A percentile compares a stretch with the other conserved stretches of the same genome.
phyloP scores from a whole-genome alignment of 2,888 invertebrate genomes.

The Nomada fabriciana region DNA sequence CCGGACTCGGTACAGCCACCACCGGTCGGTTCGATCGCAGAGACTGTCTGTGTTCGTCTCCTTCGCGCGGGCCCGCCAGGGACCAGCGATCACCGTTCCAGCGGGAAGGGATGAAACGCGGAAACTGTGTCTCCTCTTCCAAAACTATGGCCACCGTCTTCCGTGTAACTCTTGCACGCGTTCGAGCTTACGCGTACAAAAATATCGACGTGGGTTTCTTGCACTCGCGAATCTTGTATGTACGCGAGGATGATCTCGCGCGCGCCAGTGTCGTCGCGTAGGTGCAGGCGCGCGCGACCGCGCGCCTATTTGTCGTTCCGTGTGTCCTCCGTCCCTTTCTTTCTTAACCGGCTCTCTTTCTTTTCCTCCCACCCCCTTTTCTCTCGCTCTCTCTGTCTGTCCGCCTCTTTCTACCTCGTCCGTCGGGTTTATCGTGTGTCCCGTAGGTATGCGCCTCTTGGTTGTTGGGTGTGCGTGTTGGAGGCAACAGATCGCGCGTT shows the following conservation, averaged over 20 bases:
- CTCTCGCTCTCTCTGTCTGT: slow-evolving; percentile 11
- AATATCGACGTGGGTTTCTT: slow-evolving; percentile 1
- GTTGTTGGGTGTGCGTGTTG: slow-evolving; percentile 53
- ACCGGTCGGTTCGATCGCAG: slow-evolving; percentile 37
- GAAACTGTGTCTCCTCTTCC: slow-evolving; percentile 2
- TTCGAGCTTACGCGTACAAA: not conserved
- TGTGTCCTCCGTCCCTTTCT: slow-evolving; percentile 52
- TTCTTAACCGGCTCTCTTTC: slow-evolving; percentile 37
- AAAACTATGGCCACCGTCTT: not conserved
- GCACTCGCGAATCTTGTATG: slow-evolving; percentile 34
- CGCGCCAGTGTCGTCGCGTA: slow-evolving; percentile 43
- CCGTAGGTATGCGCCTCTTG: slow-evolving; percentile 36
- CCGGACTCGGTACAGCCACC: slow-evolving; percentile 22
- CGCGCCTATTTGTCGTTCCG: slow-evolving; percentile 64
- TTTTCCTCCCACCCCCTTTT: slow-evolving; percentile 21
- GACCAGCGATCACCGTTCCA: slow-evolving; percentile 25
- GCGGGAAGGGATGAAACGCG: slow-evolving; percentile 24
- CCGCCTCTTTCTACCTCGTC: slow-evolving; percentile 26
- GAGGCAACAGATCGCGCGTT: slow-evolving; percentile 62
- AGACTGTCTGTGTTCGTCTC: slow-evolving; percentile 4
- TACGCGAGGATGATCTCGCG: slow-evolving; percentile 29
- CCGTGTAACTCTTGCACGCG: not conserved
- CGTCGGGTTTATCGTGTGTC: slow-evolving; percentile 34
- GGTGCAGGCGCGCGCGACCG: slow-evolving; percentile 63
- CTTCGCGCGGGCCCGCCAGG: slow-evolving; percentile 25